These are phyloP conservation scores for Valencia hispanica DNA, from an alignment of 2,797 vertebrate species.

Conservation along the genomic window DNA sequence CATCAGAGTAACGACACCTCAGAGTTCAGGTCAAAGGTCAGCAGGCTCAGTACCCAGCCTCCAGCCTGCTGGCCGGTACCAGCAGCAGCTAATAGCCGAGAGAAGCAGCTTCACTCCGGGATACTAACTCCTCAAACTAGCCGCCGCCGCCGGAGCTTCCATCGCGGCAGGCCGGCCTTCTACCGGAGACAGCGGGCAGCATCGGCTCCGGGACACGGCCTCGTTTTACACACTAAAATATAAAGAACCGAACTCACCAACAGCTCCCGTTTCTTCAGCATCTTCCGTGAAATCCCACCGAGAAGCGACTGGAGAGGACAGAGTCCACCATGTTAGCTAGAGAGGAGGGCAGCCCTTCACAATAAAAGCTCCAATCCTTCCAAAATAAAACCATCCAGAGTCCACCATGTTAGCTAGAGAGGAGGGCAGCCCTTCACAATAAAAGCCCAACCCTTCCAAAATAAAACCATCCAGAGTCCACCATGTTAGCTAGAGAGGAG, in stretches of 20 bases:
- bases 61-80: conserved; percentile 14
- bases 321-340: conserved; percentile 18
- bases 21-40: background rate
- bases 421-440: no score
- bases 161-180: fast-evolving
- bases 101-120: conserved; percentile 13
- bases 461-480: no score
- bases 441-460: no score
- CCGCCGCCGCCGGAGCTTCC: background rate
- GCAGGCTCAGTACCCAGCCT: background rate
- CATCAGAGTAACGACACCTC: no score
- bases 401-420: background rate
- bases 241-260: conserved; percentile 72
- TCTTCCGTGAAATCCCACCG: conserved; percentile 76
- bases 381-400: background rate
- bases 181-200: fast-evolving
- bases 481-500: no score
- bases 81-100: conserved; percentile 37
- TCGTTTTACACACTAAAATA: background rate
- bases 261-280: conserved; percentile 80
- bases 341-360: background rate
- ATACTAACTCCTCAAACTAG: conserved; percentile 18
- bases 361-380: conserved; percentile 19
- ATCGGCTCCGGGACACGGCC: background rate
- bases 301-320: conserved; percentile 21